These are phyloP conservation scores for Amphipyra berbera DNA, from an alignment of 2,888 invertebrate species.

Conservation along the genomic window DNA sequence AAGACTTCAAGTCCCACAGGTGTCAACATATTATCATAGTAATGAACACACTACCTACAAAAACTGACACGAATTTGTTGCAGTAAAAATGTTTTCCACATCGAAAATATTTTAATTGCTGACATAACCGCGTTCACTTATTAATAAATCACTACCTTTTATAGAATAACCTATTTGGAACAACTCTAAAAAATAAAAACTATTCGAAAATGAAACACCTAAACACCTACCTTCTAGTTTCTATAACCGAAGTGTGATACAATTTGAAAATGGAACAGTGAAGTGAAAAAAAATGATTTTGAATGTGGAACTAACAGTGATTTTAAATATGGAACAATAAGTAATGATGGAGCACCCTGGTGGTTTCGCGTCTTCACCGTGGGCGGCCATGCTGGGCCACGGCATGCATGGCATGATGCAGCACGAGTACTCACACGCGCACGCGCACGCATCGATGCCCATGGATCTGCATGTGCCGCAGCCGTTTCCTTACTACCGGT, in stretches of 20 bases:
- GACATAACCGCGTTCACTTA: constrained; percentile 4
- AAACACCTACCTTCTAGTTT: neutral
- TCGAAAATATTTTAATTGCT: constrained; percentile 34
- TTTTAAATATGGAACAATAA: constrained; percentile 65
- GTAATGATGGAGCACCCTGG: constrained; percentile 93
- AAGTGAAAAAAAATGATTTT: constrained; percentile 49
- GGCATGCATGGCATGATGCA: constrained; percentile 91
- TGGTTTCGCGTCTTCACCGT: constrained; percentile 93
- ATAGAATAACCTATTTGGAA: constrained; percentile 4
- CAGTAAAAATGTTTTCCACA: constrained; percentile 31
- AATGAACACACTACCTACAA: constrained; percentile 17
- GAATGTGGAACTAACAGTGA: constrained; percentile 48
- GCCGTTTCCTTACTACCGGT: constrained; percentile 97
- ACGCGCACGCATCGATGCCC: constrained; percentile 92
- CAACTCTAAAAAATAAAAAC: constrained; percentile 12
- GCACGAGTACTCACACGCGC: constrained; percentile 90
- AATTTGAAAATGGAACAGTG: constrained; percentile 50
- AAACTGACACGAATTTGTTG: constrained; percentile 23
- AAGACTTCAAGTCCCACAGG: constrained; percentile 3
- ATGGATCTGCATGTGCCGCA: constrained; percentile 98
- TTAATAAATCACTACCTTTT: constrained; percentile 10
- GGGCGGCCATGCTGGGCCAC: constrained; percentile 94
- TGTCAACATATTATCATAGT: constrained; percentile 22
- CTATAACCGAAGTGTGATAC: constrained; percentile 11
- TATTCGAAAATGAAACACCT: constrained; percentile 44